Conservation (phyloP, 2,797 vertebrate genomes). For the Cephalopachus bancanus region DNA sequence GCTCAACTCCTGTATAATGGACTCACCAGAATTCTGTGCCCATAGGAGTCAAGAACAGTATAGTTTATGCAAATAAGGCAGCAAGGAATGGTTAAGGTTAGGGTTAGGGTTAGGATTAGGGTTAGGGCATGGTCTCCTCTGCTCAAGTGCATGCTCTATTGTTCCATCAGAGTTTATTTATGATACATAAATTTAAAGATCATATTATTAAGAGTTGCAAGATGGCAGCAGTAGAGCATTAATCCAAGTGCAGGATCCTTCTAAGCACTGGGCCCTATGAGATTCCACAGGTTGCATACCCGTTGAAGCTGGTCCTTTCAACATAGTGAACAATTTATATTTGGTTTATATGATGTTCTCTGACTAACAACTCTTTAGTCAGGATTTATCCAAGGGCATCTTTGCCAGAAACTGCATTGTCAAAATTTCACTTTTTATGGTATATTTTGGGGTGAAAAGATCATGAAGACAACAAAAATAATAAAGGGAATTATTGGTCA, state of each 20-base stretch:
- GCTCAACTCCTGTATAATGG: not conserved
- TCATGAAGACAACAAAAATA: not conserved
- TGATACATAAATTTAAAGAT: not conserved
- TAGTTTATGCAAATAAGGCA: not conserved
- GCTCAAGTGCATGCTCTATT: not conserved
- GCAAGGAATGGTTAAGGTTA: not conserved
- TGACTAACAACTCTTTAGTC: not conserved
- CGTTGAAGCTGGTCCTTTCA: not conserved
- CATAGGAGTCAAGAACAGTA: not conserved
- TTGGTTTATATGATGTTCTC: not conserved
- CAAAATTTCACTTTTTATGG: constrained; percentile 21
- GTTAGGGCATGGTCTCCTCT: not conserved
- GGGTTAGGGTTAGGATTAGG: no score
- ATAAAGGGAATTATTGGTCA: not conserved
- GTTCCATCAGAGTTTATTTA: not conserved
- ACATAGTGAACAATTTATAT: not conserved
- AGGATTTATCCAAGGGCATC: not conserved
- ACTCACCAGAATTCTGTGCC: not conserved
- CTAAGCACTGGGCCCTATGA: no score
- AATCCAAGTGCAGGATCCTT: not conserved
- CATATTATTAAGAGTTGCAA: constrained; percentile 16
- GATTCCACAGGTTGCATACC: not conserved
- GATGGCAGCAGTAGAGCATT: not conserved
- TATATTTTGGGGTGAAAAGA: constrained; percentile 19
- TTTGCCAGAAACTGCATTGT: not conserved